Base-by-base conservation (phyloP, 2,888 invertebrate species). In the Nemurella pictetii region DNA sequence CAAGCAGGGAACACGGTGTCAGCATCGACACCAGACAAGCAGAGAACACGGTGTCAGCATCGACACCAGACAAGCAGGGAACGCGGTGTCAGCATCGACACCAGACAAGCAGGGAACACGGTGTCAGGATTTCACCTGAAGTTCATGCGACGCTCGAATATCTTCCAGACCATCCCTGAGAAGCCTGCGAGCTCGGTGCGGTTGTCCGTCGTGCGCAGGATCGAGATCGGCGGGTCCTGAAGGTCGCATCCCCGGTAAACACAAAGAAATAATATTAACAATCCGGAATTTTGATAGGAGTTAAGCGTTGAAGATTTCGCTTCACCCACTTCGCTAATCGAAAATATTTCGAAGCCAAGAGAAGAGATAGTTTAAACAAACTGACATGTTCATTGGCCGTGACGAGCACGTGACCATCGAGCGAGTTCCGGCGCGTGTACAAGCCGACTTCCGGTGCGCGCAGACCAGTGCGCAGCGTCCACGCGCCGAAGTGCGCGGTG, bases 151-250 rank as follows among this genome's bases (percentile, higher is more conserved):
- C 75, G 72, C 73, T 73, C 85, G 75, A 85, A 82, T 30, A 81
- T 77, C 28, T 85, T 77, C 85, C 85, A 85, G 77, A 85, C 75
- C 0, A 25, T 35, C 4, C 85, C 85, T 15, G 82, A 85, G 28
- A 85, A 82, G 9, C 85, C 85, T 20, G n/a, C 82, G 9, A 85
- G 74, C 3, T 29, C 73, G 25, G 82, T 81, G 0, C 29, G 20
- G 28, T 85, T 82, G 82, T 36, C 55, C 36, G 3, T 26, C 0
- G n/a, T 25, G 36, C n/a, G 26, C 29, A 82, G 29, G 0, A 72
- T 27, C 15, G 82, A 55, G 3, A 82, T 82, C 27, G 82, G 82
- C 5, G 82, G 82, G 27, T 82, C 82, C 82, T 82, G 82, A 12
- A 30, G 32, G 26, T n/a, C n/a, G n/a, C n/a, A n/a, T n/a, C n/a